These are phyloP conservation scores for Callinectes sapidus DNA, from an alignment of 2,888 invertebrate species.

Conservation along the genomic window DNA sequence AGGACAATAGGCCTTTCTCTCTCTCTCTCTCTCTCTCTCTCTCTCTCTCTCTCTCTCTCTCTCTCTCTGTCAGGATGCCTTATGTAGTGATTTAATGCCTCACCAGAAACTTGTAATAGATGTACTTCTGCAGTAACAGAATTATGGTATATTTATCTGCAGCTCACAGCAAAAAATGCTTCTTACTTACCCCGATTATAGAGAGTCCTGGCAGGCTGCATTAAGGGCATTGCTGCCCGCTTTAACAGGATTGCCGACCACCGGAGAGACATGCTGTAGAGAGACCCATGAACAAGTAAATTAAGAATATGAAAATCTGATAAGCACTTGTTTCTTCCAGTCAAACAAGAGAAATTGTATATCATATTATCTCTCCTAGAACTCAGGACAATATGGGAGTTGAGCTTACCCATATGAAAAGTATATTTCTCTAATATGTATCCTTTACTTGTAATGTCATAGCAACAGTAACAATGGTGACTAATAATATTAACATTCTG, in stretches of 20 bases:
- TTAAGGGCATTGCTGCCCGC: slow-evolving; percentile 39
- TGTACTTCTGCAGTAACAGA: neutral
- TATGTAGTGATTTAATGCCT: neutral
- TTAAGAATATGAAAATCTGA: no score
- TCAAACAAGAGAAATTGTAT: no score
- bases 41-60: slow-evolving; percentile 23
- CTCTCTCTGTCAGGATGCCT: neutral
- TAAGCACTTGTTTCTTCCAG: no score
- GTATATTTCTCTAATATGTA: no score
- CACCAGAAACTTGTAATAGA: neutral
- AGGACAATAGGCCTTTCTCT: neutral
- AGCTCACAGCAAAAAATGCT: neutral
- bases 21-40: slow-evolving; percentile 31
- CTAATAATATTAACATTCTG: no score
- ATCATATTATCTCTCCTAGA: no score
- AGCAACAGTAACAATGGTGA: no score
- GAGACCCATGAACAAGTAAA: no score
- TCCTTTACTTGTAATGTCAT: no score
- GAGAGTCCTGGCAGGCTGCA: slow-evolving; percentile 46
- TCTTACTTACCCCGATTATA: slow-evolving; percentile 46
- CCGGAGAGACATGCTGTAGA: slow-evolving; percentile 42
- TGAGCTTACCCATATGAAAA: no score
- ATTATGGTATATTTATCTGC: neutral
- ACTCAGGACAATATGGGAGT: no score
- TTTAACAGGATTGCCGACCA: slow-evolving; percentile 18